Percentiles rank a stretch among this genome's conserved stretches.
Conservation (phyloP, 2,113 vertebrate species). For the Malurus cyaneus region DNA sequence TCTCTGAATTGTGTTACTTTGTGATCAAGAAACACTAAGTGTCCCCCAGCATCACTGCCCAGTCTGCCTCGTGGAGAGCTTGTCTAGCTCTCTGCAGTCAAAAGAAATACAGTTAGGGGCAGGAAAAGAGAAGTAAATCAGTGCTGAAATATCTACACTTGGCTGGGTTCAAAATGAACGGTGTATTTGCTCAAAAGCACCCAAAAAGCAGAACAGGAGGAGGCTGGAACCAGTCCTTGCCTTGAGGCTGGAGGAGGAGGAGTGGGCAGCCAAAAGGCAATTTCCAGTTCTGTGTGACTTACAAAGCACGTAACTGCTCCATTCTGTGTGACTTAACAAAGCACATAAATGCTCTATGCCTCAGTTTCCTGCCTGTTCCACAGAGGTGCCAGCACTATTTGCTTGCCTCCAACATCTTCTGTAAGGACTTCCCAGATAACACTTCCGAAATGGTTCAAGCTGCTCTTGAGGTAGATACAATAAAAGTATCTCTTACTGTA, state of each 20-base stretch:
- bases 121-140: neutral
- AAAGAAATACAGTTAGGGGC: neutral
- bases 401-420: neutral
- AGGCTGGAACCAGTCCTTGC: neutral
- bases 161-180: neutral
- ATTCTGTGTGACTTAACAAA: neutral
- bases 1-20: neutral
- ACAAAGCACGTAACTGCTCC: neutral
- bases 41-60: neutral
- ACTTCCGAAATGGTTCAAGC: neutral
- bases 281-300: neutral
- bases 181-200: neutral
- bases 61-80: neutral
- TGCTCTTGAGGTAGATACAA: neutral
- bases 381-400: neutral
- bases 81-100: neutral
- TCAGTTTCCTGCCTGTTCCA: neutral
- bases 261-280: neutral
- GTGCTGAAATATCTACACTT: neutral
- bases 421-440: neutral
- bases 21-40: neutral
- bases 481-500: neutral
- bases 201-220: neutral
- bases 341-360: neutral
- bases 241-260: neutral